Evolutionary conservation across 1,140 invertebrate species (phyloP).

Genomic region (Drusus annulatus): DNA sequence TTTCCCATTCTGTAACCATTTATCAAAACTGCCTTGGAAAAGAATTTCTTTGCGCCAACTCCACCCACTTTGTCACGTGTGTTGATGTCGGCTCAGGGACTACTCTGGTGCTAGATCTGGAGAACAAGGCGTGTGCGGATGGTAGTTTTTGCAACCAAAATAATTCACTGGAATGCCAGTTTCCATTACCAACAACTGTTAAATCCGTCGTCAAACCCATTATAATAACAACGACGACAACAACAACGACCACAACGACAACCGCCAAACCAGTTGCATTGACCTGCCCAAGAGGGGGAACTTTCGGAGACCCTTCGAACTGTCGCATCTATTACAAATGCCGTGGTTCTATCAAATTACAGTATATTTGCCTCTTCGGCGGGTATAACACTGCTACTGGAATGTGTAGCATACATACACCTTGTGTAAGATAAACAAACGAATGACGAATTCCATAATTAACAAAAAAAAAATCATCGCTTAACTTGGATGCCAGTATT

Average conservation of each 20-base stretch:
- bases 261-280: background rate
- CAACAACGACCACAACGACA: background rate
- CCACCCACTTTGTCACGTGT: background rate
- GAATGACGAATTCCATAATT: too few species aligned
- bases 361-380: background rate
- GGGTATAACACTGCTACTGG: background rate
- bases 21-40: background rate
- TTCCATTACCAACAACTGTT: background rate
- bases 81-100: background rate
- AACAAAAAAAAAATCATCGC: too few species aligned
- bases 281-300: conserved; percentile 3
- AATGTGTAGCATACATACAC: background rate
- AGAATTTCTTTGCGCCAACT: background rate
- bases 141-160: background rate
- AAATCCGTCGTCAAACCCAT: too few species aligned
- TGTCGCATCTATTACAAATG: conserved; percentile 34
- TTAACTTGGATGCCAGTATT: too few species aligned
- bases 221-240: too few species aligned
- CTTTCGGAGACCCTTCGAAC: conserved; percentile 23
- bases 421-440: too few species aligned
- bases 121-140: background rate
- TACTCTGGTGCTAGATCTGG: background rate
- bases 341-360: background rate
- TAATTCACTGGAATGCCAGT: background rate
- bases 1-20: too few species aligned